Evolutionary conservation across 2,888 invertebrate species (phyloP).

Genomic region (Mycalesis mineus): DNA sequence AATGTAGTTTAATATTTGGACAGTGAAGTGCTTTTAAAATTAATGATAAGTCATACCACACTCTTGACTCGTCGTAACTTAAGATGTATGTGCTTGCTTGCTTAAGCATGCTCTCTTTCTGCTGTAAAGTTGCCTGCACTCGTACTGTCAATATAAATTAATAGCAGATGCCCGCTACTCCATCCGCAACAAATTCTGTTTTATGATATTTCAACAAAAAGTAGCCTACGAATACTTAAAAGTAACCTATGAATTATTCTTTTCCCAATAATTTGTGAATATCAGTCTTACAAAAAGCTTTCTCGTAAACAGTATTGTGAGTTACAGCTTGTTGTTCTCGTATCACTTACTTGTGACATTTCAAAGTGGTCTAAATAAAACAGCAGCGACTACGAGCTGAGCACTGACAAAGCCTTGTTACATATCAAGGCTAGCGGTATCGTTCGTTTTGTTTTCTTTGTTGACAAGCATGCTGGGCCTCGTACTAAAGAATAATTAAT

Average conservation of each 20-base stretch:
- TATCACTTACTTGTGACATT: slow-evolving; percentile 25
- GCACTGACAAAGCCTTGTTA: slow-evolving; percentile 28
- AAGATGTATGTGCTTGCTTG: too few relatives aligned
- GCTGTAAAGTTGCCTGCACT: too few relatives aligned
- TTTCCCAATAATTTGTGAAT: too few relatives aligned
- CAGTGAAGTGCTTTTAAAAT: neutral
- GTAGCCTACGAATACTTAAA: too few relatives aligned
- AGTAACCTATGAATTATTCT: too few relatives aligned
- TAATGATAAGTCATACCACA: neutral
- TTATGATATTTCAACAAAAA: too few relatives aligned
- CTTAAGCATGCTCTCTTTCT: too few relatives aligned
- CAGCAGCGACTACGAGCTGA: slow-evolving; percentile 22
- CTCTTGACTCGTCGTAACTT: neutral
- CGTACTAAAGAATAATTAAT: too few relatives aligned
- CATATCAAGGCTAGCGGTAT: slow-evolving; percentile 42
- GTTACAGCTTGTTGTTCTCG: slow-evolving; percentile 3
- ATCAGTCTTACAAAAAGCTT: slow-evolving; percentile 1
- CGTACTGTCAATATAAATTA: too few relatives aligned
- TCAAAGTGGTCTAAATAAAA: slow-evolving; percentile 27
- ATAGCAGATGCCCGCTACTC: too few relatives aligned
- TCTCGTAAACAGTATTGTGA: neutral
- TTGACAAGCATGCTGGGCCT: slow-evolving; percentile 12
- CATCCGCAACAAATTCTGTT: too few relatives aligned
- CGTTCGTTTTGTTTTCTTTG: slow-evolving; percentile 42
- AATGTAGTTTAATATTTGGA: slow-evolving; percentile 13